Evolutionary conservation across 2,797 vertebrate species (phyloP).

Genomic region (Limnodromus scolopaceus): DNA sequence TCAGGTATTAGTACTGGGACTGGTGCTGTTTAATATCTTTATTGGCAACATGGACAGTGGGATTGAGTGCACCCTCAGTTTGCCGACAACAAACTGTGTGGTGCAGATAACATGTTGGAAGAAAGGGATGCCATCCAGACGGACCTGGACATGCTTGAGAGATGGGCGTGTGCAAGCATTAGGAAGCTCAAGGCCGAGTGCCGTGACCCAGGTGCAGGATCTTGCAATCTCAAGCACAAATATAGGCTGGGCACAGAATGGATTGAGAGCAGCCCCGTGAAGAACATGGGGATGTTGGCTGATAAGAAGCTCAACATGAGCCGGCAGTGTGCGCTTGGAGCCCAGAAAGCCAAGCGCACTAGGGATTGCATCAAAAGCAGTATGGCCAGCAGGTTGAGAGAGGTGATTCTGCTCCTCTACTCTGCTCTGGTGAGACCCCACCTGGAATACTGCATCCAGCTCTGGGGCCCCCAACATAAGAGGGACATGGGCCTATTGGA

Average conservation of each 20-base stretch:
- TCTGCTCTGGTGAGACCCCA: not conserved
- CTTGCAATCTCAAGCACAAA: not conserved
- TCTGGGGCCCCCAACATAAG: not conserved
- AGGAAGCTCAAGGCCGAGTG: not conserved
- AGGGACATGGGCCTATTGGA: not conserved
- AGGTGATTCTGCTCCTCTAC: not conserved
- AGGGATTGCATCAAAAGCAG: not conserved
- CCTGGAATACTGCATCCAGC: not conserved
- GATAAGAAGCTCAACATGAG: not conserved
- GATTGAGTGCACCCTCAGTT: not conserved
- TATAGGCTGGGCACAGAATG: not conserved
- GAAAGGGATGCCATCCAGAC: not conserved
- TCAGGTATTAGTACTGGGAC: not conserved
- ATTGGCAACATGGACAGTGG: not conserved
- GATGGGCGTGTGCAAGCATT: not conserved
- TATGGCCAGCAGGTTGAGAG: not conserved
- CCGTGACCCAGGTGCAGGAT: not conserved
- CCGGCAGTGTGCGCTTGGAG: not conserved
- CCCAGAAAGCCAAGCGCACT: not conserved
- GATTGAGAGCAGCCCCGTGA: not conserved
- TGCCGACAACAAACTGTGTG: not conserved
- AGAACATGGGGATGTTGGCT: not conserved
- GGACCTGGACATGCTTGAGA: not conserved
- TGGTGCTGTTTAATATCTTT: not conserved
- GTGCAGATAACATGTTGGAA: not conserved